These are phyloP conservation scores for Cololabis saira DNA, from an alignment of 2,113 vertebrate genomes.

Conservation along the genomic window DNA sequence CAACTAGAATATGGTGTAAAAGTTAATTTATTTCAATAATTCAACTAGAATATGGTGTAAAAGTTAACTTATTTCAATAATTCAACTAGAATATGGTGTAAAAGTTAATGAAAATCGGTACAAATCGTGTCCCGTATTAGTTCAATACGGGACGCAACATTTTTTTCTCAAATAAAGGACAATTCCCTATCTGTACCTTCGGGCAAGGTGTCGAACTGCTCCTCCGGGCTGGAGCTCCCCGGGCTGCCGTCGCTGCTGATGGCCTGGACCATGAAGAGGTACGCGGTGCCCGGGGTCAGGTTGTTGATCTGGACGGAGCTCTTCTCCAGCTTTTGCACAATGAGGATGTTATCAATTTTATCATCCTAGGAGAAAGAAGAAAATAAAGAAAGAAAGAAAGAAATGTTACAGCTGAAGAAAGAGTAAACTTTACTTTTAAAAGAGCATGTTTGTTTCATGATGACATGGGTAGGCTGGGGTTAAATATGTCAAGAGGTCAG, in stretches of 20 bases:
- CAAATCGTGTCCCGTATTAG: too few species aligned
- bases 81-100: too few species aligned
- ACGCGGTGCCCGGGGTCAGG: slow-evolving; percentile 85
- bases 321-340: slow-evolving; percentile 86
- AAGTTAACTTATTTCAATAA: too few species aligned
- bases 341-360: slow-evolving; percentile 86
- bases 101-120: too few species aligned
- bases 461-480: not conserved
- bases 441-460: not conserved
- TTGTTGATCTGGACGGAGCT: slow-evolving; percentile 84
- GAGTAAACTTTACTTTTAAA: not conserved
- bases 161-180: too few species aligned
- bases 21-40: too few species aligned
- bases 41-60: too few species aligned
- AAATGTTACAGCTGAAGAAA: not conserved
- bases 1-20: too few species aligned
- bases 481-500: not conserved
- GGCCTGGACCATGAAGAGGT: slow-evolving; percentile 90
- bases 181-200: slow-evolving; percentile 72
- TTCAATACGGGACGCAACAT: too few species aligned
- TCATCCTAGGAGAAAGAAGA: slow-evolving; percentile 63
- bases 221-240: slow-evolving; percentile 82
- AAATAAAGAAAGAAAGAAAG: not conserved
- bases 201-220: slow-evolving; percentile 87
- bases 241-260: slow-evolving; percentile 82